Evolutionary conservation across 37 sponge, comb jelly and placozoan genomes (phyloP).

Genomic region (Spongilla lacustris): DNA sequence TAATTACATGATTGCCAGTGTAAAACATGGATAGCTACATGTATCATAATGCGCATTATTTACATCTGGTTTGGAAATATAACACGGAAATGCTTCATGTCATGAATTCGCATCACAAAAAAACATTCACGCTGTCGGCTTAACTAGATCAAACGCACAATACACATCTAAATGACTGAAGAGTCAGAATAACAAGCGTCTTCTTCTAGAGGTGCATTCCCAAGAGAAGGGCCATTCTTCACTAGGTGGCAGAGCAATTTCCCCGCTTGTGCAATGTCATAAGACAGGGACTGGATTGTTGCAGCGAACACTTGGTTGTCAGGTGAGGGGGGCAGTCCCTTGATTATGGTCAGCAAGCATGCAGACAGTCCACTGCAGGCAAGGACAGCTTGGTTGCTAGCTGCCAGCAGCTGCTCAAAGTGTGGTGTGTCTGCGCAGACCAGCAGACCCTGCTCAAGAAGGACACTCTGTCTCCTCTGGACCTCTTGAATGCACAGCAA

Average conservation of each 20-base stretch:
- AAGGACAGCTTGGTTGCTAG: not conserved
- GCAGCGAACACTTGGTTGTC: not conserved
- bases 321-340: constrained; percentile 2
- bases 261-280: constrained; percentile 34
- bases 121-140: no score
- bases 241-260: constrained; percentile 19
- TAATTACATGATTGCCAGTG: no score
- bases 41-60: no score
- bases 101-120: no score
- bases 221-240: constrained; percentile 2
- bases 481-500: not conserved
- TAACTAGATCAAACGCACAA: no score
- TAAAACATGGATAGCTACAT: no score
- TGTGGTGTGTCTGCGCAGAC: not conserved
- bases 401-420: not conserved
- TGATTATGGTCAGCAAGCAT: constrained; percentile 18
- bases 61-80: no score
- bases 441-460: not conserved
- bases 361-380: constrained; percentile 53
- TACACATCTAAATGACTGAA: no score
- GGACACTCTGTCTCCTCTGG: not conserved
- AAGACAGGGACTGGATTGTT: constrained; percentile 44
- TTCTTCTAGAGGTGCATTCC: no score
- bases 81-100: no score
- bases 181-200: no score